These are phyloP conservation scores for Chromobotia macracanthus DNA, from an alignment of 2,797 vertebrate species.

Conservation along the genomic window DNA sequence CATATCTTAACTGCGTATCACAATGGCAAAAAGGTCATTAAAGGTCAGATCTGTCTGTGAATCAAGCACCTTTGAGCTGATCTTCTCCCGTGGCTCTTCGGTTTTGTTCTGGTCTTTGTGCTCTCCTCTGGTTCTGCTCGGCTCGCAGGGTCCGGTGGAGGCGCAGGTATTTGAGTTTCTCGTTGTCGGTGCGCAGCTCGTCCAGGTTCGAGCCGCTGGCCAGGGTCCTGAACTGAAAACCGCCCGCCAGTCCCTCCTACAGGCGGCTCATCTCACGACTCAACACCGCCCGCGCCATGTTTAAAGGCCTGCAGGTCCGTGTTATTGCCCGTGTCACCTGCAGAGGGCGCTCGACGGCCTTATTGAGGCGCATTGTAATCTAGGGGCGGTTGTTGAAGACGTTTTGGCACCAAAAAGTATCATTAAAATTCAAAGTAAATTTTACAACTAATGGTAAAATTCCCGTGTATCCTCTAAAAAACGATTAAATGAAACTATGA, in stretches of 20 bases:
- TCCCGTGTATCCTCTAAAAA: background rate
- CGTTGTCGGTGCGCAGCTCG: constrained; percentile 85
- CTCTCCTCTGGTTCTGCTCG: constrained; percentile 46
- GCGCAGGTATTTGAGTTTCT: constrained; percentile 86
- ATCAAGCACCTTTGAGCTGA: background rate
- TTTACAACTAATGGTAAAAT: too few species aligned
- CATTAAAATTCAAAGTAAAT: background rate
- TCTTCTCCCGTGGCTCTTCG: constrained; percentile 8
- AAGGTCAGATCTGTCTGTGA: too few species aligned
- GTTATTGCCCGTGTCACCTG: background rate
- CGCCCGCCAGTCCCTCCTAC: constrained; percentile 69
- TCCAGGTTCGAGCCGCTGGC: constrained; percentile 75
- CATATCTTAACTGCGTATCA: too few species aligned
- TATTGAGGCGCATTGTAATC: background rate
- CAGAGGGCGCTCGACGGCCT: background rate
- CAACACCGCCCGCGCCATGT: constrained; percentile 78
- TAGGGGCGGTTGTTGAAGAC: background rate
- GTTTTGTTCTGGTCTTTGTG: constrained; percentile 32
- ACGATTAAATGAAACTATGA: background rate
- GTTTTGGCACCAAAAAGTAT: background rate
- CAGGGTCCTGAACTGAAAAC: background rate
- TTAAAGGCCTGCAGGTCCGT: constrained; percentile 71
- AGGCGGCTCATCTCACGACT: constrained; percentile 79
- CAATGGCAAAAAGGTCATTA: too few species aligned
- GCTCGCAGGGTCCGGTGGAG: constrained; percentile 81